Conservation (phyloP, 2,797 vertebrate genomes). For the Oceanodroma leucorhoa region DNA sequence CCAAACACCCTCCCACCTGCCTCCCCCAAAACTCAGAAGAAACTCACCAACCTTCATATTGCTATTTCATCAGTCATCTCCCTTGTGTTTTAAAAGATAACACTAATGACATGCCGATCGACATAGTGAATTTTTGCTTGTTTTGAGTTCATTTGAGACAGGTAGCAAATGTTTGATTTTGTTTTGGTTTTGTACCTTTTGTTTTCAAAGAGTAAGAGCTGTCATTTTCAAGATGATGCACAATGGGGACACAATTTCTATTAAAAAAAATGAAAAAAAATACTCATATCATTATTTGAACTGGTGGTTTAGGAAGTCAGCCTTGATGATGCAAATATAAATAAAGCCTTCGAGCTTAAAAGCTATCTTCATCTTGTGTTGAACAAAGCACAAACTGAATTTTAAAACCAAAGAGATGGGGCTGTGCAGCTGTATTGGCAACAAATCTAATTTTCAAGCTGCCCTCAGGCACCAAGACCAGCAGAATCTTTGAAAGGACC, state of each 20-base stretch:
- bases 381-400: neutral
- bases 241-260: neutral
- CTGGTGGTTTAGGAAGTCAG: neutral
- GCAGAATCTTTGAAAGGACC: constrained; percentile 17
- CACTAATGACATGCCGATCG: accelerated
- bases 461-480: neutral
- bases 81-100: neutral
- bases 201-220: neutral
- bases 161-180: neutral
- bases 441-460: constrained; percentile 17
- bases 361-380: neutral
- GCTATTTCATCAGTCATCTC: neutral
- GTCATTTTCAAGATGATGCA: neutral
- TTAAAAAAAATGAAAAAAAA: neutral
- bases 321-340: constrained; percentile 10
- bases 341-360: constrained; percentile 1
- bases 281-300: neutral
- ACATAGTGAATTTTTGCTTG: neutral
- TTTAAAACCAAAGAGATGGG: constrained; percentile 1
- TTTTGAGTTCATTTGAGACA: neutral
- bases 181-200: neutral
- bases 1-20: neutral
- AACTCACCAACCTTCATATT: neutral
- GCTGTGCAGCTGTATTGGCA: neutral
- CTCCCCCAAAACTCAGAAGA: neutral